Evolutionary conservation across 2,888 invertebrate species (phyloP).

Genomic region (Cerastoderma edule): DNA sequence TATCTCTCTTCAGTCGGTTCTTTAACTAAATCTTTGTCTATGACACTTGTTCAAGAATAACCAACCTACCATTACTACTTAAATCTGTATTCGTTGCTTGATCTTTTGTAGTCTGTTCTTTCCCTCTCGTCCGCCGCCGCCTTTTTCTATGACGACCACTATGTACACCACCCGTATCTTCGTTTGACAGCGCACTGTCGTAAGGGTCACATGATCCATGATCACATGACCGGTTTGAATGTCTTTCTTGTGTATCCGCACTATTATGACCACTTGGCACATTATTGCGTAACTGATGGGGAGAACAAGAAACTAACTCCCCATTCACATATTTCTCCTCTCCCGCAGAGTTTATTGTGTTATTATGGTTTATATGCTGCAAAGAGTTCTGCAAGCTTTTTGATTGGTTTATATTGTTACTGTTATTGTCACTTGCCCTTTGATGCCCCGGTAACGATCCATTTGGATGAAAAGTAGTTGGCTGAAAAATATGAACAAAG

Average conservation of each 20-base stretch:
- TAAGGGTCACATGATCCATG: constrained; percentile 65
- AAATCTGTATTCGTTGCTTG: constrained; percentile 80
- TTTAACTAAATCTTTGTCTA: too few relatives aligned
- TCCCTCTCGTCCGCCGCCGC: constrained; percentile 60
- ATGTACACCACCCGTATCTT: constrained; percentile 65
- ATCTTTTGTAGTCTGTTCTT: constrained; percentile 75
- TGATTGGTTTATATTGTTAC: constrained; percentile 72
- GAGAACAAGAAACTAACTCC: constrained; percentile 60
- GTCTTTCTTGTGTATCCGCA: constrained; percentile 65
- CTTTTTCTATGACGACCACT: constrained; percentile 71
- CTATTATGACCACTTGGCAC: constrained; percentile 66
- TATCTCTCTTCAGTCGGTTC: too few relatives aligned
- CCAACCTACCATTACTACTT: constrained; percentile 78
- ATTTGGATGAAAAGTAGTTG: constrained; percentile 66
- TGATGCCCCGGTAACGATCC: constrained; percentile 67
- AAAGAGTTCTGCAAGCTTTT: constrained; percentile 63
- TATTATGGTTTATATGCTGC: constrained; percentile 57
- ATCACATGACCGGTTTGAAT: constrained; percentile 64
- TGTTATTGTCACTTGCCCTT: constrained; percentile 74
- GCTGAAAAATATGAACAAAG: constrained; percentile 53
- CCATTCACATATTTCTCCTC: constrained; percentile 62
- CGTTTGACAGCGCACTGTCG: constrained; percentile 67
- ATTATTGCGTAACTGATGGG: constrained; percentile 57
- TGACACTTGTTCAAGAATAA: too few relatives aligned
- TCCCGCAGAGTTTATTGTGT: constrained; percentile 42